Evolutionary conservation across 2,113 vertebrate genomes (phyloP), one percentile per base, ranked within the genome.

Genomic region (Rhodinocichla rosea): DNA sequence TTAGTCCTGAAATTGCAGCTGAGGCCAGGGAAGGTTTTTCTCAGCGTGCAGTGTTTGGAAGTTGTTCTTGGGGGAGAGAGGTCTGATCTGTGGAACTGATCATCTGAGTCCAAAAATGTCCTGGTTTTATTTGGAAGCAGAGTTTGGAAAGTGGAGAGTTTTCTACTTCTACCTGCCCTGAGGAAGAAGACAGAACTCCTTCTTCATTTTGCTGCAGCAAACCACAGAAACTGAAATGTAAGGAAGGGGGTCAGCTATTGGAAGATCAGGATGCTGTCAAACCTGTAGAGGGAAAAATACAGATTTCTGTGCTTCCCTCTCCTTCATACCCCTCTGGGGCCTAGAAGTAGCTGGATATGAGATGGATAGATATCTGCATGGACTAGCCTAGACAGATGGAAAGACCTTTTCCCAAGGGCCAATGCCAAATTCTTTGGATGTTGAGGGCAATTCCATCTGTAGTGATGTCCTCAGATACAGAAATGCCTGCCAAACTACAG

Each of bases 1-100:
- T 53, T 45, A 83, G 64, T 79, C 81, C 33, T 57, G 45, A 91
- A 95, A 83, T 57, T 57, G 76, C 76, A 90, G 73, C 93, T 97
- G 96, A 96, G 92, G 76, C 90, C 10, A 7, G 42, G 47, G 67
- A 62, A 64, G 80, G 49, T 88, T 90, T 62, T 95, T 63, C 56
- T 85, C 50, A 45, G 89, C 0, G 0, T 64, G 39, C 35, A 19
- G 4, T 0, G 14, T 74, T 49, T 59, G 63, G 81, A 71, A 69
- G 42, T 39, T 83, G 74, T 56, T 62, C 71, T 44, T 81, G 32
- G 7, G 86, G 22, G 22, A 91, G 63, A 81, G 78, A 20, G 24
- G 21, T 35, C 42, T 74, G 32, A 67, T 89, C 37, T 56, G 32
- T 86, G 64, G 39, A 21, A 47, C 52, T 56, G 44, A 28, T 11